These are phyloP conservation scores for Drepanosiphum platanoidis DNA, from an alignment of 2,888 invertebrate genomes.

Conservation along the genomic window DNA sequence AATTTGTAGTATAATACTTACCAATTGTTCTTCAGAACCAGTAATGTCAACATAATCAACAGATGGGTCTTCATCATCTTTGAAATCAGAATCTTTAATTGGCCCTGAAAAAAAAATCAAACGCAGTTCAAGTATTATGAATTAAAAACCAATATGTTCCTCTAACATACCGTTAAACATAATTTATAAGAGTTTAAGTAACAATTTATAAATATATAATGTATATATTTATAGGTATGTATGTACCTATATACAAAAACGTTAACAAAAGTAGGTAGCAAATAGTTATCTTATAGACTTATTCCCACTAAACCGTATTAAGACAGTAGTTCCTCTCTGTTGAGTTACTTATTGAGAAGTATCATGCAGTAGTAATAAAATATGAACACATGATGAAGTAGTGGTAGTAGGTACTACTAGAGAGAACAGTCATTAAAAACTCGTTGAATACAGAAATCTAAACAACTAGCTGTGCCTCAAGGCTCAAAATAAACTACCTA, in stretches of 20 bases:
- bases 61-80: slow-evolving; percentile 47
- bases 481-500: too few species aligned
- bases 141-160: background rate
- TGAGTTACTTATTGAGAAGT: slow-evolving; percentile 10
- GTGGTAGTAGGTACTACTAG: too few species aligned
- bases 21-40: slow-evolving; percentile 60
- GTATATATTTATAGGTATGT: background rate
- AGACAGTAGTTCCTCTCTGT: background rate
- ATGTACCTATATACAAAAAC: too few species aligned
- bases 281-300: background rate
- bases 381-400: background rate
- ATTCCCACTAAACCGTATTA: slow-evolving; percentile 16
- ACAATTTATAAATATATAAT: background rate
- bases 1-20: slow-evolving; percentile 30
- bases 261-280: background rate
- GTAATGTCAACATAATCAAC: slow-evolving; percentile 57
- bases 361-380: background rate
- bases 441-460: background rate
- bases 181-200: background rate
- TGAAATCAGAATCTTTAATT: slow-evolving; percentile 53
- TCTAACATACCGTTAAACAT: slow-evolving; percentile 25
- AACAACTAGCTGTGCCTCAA: background rate
- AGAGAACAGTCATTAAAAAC: background rate
- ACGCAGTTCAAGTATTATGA: background rate
- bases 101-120: slow-evolving; percentile 48